Evolutionary conservation across 2,888 invertebrate genomes (phyloP), one percentile per base, ranked within the genome.

Genomic region (Cosmopolites sordidus): DNA sequence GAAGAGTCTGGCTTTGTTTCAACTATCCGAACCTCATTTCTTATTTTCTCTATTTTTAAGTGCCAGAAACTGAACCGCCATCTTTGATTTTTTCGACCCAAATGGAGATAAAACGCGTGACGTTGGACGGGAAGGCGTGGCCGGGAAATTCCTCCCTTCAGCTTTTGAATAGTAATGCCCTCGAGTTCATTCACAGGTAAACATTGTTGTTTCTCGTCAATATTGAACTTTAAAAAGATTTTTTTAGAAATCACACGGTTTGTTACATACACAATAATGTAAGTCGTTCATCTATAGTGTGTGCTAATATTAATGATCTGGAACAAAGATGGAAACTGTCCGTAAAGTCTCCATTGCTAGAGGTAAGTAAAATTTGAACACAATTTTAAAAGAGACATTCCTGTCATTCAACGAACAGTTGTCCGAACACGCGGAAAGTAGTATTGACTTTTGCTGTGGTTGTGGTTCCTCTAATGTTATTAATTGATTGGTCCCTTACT

Each of bases 261-360:
- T 86, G 85, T 75, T 89, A 87, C 77, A 82, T 91, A 65, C 83
- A 85, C 68, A 80, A 81, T 69, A 81, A 81, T 69, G 68, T 81
- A 58, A 79, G 78, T 47, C 67, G 67, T 58, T 64, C 71, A 6
- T 69, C 73, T 45, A 73, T 89, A 60, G 79, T 81, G 64, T 89
- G 89, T 72, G 83, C 82, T 59, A 76, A 78, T 62, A 79, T 83
- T 44, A 83, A 84, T 66, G 78, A 87, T 72, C 75, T 88, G 64
- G 73, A 77, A 44, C 72, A 76, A 48, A 76, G 76, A 59, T 82
- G 83, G 79, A 72, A 73, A 49, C 71, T 84, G 66, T 80, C 81
- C 44, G 66, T 78, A 55, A 83, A 84, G 33, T 73, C 78, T 9
- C 77, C 84, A 58, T 83, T 86, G 67, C 78, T 84, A 5, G 80